These are phyloP conservation scores for Drosophila bifasciata DNA, from an alignment of 1,140 invertebrate genomes.

Conservation along the genomic window DNA sequence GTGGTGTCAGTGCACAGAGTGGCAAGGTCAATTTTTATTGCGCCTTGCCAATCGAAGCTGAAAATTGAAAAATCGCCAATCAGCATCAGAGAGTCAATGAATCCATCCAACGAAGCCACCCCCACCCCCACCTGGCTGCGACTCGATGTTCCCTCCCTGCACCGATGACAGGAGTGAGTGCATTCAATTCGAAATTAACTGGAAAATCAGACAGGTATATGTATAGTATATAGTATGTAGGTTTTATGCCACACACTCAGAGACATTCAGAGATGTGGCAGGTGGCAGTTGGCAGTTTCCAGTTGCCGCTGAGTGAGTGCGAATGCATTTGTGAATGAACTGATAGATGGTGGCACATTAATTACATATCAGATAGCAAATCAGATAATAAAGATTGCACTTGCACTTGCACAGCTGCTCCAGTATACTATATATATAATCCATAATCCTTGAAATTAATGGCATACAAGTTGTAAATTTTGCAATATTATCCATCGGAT, in stretches of 20 bases:
- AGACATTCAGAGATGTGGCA: not conserved
- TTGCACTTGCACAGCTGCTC: conserved; percentile 1
- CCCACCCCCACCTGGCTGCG: too few relatives aligned
- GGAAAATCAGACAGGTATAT: too few relatives aligned
- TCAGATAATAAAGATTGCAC: conserved; percentile 26
- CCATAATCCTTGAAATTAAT: not conserved
- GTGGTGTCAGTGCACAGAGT: not conserved
- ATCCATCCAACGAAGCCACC: too few relatives aligned
- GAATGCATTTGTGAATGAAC: conserved; percentile 17
- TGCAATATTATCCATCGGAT: too few relatives aligned
- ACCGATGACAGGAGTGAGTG: not conserved
- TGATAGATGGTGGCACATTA: conserved; percentile 23
- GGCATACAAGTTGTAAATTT: too few relatives aligned
- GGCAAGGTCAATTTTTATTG: conserved; percentile 36
- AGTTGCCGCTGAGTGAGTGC: too few relatives aligned
- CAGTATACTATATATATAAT: too few relatives aligned
- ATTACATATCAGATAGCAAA: conserved; percentile 30
- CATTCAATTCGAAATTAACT: not conserved
- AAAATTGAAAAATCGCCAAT: conserved; percentile 40
- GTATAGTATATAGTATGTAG: too few relatives aligned
- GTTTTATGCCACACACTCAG: too few relatives aligned
- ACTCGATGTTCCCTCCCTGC: not conserved
- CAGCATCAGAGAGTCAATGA: not conserved
- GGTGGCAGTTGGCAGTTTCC: not conserved
- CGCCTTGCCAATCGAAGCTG: conserved; percentile 23